Evolutionary conservation across 1,140 invertebrate genomes (phyloP).

Genomic region (Camponotus floridanus): DNA sequence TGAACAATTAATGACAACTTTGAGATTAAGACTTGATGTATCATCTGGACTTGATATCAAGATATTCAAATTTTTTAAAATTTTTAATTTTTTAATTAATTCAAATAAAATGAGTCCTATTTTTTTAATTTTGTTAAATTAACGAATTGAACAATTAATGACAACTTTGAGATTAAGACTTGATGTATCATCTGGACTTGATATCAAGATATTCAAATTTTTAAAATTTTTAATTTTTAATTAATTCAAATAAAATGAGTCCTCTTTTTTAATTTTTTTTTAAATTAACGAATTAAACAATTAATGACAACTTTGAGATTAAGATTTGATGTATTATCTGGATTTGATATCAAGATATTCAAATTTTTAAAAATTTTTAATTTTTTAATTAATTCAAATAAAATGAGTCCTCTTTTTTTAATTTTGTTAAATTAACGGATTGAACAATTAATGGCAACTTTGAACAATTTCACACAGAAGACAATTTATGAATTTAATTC

Average conservation of each 20-base stretch:
- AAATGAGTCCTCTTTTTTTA: not conserved
- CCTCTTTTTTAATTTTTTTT: not conserved
- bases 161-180: too few species aligned
- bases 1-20: too few species aligned
- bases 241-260: not conserved
- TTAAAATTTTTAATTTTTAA: constrained; percentile 5
- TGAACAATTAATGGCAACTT: not conserved
- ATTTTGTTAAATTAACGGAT: not conserved
- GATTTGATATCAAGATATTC: too few species aligned
- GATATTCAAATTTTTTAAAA: too few species aligned
- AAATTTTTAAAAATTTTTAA: not conserved
- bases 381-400: not conserved
- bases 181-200: too few species aligned
- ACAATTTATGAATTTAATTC: too few species aligned
- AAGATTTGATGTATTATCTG: too few species aligned
- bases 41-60: too few species aligned
- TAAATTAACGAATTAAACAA: not conserved
- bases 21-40: too few species aligned
- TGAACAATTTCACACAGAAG: not conserved
- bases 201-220: too few species aligned
- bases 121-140: not conserved
- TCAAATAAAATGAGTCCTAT: too few species aligned
- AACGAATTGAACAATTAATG: not conserved
- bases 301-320: not conserved
- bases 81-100: too few species aligned